These are phyloP conservation scores for Actinostola sp. DNA, from an alignment of 92 coral and sea anemone genomes.

Conservation along the genomic window DNA sequence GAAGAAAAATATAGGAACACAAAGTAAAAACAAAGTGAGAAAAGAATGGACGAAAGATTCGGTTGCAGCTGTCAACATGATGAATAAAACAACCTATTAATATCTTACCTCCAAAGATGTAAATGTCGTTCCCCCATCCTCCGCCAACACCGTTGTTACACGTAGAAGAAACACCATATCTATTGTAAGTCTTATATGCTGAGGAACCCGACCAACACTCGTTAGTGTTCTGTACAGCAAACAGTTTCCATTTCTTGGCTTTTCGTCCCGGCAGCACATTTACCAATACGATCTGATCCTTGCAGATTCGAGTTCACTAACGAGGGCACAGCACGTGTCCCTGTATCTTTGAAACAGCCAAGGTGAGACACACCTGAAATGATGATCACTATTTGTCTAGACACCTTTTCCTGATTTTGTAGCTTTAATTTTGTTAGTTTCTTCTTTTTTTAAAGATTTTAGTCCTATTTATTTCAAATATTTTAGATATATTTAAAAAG, in stretches of 20 bases:
- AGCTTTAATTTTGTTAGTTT: too few relatives aligned
- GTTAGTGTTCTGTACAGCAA: slow-evolving; percentile 23
- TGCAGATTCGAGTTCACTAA: not conserved
- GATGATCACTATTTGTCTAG: too few relatives aligned
- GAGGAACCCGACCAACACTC: slow-evolving; percentile 52
- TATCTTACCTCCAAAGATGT: slow-evolving; percentile 38
- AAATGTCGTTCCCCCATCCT: slow-evolving; percentile 27
- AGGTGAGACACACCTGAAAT: slow-evolving; percentile 18
- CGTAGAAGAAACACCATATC: slow-evolving; percentile 11
- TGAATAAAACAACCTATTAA: too few relatives aligned
- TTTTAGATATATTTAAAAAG: too few relatives aligned
- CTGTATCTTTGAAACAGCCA: slow-evolving; percentile 31
- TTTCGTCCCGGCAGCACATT: not conserved
- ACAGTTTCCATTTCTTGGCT: slow-evolving; percentile 2
- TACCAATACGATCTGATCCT: not conserved
- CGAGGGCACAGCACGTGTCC: slow-evolving; percentile 27
- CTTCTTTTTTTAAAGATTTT: too few relatives aligned
- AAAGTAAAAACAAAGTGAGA: too few relatives aligned
- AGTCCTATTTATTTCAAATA: too few relatives aligned
- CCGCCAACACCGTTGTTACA: slow-evolving; percentile 48
- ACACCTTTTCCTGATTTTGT: too few relatives aligned
- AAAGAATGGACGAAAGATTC: too few relatives aligned
- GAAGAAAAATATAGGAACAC: too few relatives aligned
- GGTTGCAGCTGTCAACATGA: too few relatives aligned
- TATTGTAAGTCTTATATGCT: slow-evolving; percentile 44